Conservation (phyloP, 2,888 invertebrate species). For the Platerodrilus igneus region DNA sequence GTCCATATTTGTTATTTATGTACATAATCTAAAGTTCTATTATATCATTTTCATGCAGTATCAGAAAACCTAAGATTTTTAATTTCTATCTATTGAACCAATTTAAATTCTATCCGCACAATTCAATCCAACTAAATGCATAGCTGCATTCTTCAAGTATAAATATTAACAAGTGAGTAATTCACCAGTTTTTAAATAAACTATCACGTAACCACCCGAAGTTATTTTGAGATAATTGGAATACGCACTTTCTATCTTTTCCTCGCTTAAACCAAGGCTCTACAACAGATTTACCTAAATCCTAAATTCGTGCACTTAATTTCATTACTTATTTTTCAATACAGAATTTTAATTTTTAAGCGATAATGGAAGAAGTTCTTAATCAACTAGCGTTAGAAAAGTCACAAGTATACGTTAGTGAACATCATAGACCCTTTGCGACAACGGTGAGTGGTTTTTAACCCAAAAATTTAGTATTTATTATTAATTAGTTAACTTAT, state of each 20-base stretch:
- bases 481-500: too few relatives aligned
- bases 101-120: too few relatives aligned
- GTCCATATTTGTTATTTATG: too few relatives aligned
- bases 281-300: not conserved
- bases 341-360: not conserved
- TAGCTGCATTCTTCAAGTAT: too few relatives aligned
- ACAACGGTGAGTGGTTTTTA: constrained; percentile 77
- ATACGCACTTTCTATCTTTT: constrained; percentile 20
- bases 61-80: too few relatives aligned
- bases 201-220: constrained; percentile 9
- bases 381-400: constrained; percentile 85
- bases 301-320: not conserved
- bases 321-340: not conserved
- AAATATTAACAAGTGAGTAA: too few relatives aligned
- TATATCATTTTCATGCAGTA: too few relatives aligned
- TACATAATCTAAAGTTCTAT: too few relatives aligned
- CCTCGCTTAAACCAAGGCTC: constrained; percentile 12
- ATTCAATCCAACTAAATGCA: too few relatives aligned
- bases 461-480: too few relatives aligned
- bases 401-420: constrained; percentile 77
- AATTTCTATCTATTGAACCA: too few relatives aligned
- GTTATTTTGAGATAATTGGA: constrained; percentile 23
- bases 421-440: constrained; percentile 75
- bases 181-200: too few relatives aligned
- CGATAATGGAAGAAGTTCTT: constrained; percentile 66